A percentile compares a stretch with the other conserved stretches of the same genome.
phyloP scores from a whole-genome alignment of 2,888 invertebrate genomes.

The Cosmorhoe ocellata region DNA sequence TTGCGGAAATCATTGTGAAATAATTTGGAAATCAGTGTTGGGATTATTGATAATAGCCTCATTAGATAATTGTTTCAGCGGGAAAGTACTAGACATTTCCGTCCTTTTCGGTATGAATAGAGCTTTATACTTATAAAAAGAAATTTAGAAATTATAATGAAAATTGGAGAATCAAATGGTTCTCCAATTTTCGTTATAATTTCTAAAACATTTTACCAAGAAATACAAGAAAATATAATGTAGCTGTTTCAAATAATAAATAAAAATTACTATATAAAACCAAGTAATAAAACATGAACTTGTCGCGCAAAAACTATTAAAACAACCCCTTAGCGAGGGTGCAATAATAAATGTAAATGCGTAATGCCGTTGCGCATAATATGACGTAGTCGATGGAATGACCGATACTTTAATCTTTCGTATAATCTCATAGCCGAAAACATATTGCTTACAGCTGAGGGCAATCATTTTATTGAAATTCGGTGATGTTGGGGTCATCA shows the following conservation, averaged over 20 bases:
- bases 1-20: no score
- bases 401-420: conserved; percentile 62
- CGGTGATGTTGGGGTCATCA: neutral
- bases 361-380: conserved; percentile 56
- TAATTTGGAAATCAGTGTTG: no score
- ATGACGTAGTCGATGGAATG: conserved; percentile 62
- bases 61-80: no score
- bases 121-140: no score
- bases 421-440: conserved; percentile 60
- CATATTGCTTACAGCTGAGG: conserved; percentile 65
- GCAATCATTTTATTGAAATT: conserved; percentile 46
- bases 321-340: conserved; percentile 37
- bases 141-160: no score
- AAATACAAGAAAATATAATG: no score
- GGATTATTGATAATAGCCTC: no score
- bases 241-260: neutral
- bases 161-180: no score
- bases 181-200: no score
- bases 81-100: no score
- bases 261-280: neutral
- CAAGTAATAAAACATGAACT: conserved; percentile 2
- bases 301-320: conserved; percentile 18
- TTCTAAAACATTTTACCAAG: no score
- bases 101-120: no score
- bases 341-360: conserved; percentile 52